Evolutionary conservation across 2,888 invertebrate genomes (phyloP).

Genomic region (Ichneumon xanthorius): DNA sequence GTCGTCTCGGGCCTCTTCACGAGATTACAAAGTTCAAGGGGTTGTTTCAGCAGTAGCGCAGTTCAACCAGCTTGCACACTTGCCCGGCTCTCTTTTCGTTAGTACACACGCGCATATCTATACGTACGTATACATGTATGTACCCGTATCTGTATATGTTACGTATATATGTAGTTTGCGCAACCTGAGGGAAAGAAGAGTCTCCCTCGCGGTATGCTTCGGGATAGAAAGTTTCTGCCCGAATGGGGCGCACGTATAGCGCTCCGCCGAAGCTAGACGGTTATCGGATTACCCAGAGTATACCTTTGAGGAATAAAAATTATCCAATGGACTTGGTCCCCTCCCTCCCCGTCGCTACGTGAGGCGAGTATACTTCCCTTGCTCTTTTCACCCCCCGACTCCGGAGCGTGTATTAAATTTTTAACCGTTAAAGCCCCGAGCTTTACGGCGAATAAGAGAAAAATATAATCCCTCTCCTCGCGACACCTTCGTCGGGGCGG

Average conservation of each 20-base stretch:
- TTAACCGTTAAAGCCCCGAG: not conserved
- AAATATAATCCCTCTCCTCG: not conserved
- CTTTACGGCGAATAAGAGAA: conserved; percentile 17
- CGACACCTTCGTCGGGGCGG: not conserved
- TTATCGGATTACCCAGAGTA: conserved; percentile 53
- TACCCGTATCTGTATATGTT: not conserved
- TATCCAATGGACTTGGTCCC: conserved; percentile 27
- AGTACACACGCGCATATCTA: not conserved
- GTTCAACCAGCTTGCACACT: conserved; percentile 31
- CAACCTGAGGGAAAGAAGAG: conserved; percentile 39
- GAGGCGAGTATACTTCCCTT: conserved; percentile 18
- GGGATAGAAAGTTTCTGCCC: conserved; percentile 43
- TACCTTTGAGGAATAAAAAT: conserved; percentile 53
- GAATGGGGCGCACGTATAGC: conserved; percentile 24
- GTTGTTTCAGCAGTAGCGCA: conserved; percentile 48
- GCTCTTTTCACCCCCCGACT: not conserved
- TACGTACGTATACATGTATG: conserved; percentile 10
- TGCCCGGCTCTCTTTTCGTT: conserved; percentile 15
- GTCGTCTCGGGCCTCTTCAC: conserved; percentile 62
- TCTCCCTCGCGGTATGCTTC: conserved; percentile 33
- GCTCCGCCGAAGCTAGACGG: conserved; percentile 5
- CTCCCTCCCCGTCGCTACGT: conserved; percentile 7
- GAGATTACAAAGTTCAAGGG: conserved; percentile 68
- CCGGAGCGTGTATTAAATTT: conserved; percentile 21
- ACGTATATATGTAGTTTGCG: conserved; percentile 21